These are phyloP conservation scores for Ophioderma brevispina DNA, from an alignment of 35 echinoderm and acorn worm species.

Conservation along the genomic window DNA sequence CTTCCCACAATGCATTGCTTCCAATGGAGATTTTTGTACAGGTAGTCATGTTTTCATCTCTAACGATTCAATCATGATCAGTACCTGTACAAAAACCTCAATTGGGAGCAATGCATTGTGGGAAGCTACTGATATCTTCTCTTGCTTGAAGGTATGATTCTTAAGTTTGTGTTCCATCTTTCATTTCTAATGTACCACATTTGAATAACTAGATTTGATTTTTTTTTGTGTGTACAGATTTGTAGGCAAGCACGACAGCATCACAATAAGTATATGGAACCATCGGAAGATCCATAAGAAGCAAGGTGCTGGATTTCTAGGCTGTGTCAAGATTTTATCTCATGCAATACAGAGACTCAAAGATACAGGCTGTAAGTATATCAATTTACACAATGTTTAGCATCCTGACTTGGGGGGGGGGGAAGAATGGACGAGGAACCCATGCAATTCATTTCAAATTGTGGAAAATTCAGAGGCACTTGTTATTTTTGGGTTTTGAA, in stretches of 20 bases:
- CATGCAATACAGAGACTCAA: constrained; percentile 98
- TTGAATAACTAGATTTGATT: neutral
- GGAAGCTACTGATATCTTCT: neutral
- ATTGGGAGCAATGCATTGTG: no score
- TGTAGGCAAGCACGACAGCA: constrained; percentile 86
- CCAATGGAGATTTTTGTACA: no score
- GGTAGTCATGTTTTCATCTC: neutral
- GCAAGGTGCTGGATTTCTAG: constrained; percentile 95
- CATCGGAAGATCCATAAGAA: constrained; percentile 99
- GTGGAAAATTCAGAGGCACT: no score
- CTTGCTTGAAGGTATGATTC: neutral
- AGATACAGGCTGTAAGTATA: constrained; percentile 96
- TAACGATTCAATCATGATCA: neutral
- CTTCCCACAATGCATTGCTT: no score
- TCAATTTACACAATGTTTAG: no score
- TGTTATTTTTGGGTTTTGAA: no score
- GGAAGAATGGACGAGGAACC: no score
- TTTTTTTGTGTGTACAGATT: constrained; percentile 61
- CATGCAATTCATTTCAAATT: no score
- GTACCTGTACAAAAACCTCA: no score
- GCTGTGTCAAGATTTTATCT: constrained; percentile 89
- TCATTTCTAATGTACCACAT: neutral
- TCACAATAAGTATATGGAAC: constrained; percentile 97
- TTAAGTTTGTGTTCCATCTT: neutral
- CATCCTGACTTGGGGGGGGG: no score